Percentiles rank a stretch among this genome's conserved stretches.
Conservation (phyloP, 2,797 vertebrate genomes). For the Microctenopoma lineatum region DNA sequence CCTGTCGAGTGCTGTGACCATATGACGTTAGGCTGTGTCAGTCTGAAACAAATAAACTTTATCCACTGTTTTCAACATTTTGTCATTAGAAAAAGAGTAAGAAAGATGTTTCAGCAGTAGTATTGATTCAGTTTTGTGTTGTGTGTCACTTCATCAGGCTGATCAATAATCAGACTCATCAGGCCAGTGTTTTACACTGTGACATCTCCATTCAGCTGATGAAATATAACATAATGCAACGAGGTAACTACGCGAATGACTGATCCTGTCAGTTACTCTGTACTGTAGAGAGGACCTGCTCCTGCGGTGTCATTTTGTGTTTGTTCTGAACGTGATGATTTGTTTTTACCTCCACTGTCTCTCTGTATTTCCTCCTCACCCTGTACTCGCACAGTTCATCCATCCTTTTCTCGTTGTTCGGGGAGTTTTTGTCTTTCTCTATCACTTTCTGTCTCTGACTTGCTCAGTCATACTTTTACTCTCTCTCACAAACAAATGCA, state of each 20-base stretch:
- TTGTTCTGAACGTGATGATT: constrained; percentile 39
- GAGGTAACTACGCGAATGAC: not conserved
- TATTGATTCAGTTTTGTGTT: not conserved
- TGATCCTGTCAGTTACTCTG: not conserved
- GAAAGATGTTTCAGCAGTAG: not conserved
- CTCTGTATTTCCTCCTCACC: constrained; percentile 3
- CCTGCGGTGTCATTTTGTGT: constrained; percentile 16
- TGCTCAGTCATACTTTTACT: constrained; percentile 23
- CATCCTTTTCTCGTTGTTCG: constrained; percentile 40
- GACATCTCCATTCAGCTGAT: not conserved
- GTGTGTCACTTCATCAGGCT: not conserved
- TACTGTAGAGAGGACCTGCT: constrained; percentile 1
- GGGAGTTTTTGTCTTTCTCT: constrained; percentile 46
- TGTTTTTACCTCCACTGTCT: constrained; percentile 23
- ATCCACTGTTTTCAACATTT: no score
- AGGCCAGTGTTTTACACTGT: not conserved
- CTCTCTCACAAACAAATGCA: constrained; percentile 8
- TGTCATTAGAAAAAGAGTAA: no score
- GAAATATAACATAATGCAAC: not conserved
- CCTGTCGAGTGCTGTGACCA: no score
- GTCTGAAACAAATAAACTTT: no score
- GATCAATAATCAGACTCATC: not conserved
- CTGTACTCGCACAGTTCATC: constrained; percentile 32
- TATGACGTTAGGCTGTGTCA: no score
- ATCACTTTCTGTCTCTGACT: constrained; percentile 40